These are phyloP conservation scores for Hydractinia echinata DNA, from an alignment of 30 jellyfish, hydroid and myxozoan species.

Conservation along the genomic window DNA sequence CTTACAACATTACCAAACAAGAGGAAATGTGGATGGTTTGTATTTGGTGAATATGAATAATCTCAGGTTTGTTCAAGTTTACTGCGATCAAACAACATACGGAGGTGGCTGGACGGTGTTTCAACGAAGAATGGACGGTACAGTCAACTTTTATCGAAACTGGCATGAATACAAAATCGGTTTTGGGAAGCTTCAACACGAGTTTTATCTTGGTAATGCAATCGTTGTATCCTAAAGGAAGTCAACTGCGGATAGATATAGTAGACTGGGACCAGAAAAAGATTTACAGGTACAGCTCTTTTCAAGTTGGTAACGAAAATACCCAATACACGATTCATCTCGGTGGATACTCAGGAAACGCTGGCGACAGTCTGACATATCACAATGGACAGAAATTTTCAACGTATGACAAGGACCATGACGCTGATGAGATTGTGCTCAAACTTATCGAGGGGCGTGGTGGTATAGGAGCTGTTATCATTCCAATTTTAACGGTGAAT, in stretches of 20 bases:
- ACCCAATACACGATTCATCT: background rate
- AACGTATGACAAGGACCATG: background rate
- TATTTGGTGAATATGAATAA: background rate
- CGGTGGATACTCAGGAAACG: background rate
- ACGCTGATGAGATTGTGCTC: background rate
- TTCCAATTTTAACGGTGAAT: background rate
- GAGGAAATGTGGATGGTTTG: background rate
- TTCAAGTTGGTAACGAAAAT: background rate
- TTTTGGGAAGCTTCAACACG: constrained; percentile 2
- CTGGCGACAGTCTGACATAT: background rate
- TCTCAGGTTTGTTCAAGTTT: background rate
- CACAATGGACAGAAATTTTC: background rate
- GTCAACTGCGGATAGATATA: background rate
- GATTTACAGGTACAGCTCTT: background rate
- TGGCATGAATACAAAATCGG: background rate
- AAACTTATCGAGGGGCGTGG: background rate
- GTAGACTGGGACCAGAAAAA: background rate
- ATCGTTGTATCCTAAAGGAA: constrained; percentile 6
- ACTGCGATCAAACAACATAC: background rate
- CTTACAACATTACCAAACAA: background rate
- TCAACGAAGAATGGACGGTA: background rate
- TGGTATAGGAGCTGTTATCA: constrained; percentile 1
- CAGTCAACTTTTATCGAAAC: background rate
- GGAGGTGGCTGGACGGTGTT: constrained; percentile 21
- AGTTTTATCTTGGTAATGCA: background rate